Evolutionary conservation across 2,888 invertebrate species (phyloP), one percentile per base, ranked within the genome.

Genomic region (Brenthis hecate): DNA sequence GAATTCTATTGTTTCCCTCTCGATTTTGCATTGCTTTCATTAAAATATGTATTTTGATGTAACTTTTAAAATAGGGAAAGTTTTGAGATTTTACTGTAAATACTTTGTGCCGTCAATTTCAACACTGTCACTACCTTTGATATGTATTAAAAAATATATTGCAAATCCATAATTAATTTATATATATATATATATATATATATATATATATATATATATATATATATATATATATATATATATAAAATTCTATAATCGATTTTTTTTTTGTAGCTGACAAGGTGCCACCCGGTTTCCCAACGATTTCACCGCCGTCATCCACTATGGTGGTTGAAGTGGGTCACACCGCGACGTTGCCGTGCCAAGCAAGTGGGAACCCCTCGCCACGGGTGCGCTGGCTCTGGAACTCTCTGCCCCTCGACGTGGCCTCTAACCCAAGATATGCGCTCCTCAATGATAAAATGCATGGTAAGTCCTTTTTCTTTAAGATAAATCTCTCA

Each of bases 241-340:
- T 19, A 3, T 3, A 28, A 28, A 28, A 28, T 28, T 28, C 28
- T 28, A 0, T 28, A 28, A 28, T 51, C 13, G 28, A 13, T 67
- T 50, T 50, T 56, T 72, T 75, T 78, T 76, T 85, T 82, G 2
- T 87, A 93, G 98, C 95, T 77, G 97, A 97, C 82, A 96, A 97
- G 89, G 94, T 98, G 73, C 99, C 99, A 1, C 94, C 94, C 58
- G 99, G 99, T 48, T 99, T 99, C 91, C 99, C 99, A 58, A 94
- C 95, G 84, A 90, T 93, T 75, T 95, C 96, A 51, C 96, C 97
- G 0, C 96, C 97, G 55, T 98, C 99, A 0, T 95, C 95, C 72
- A 96, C 98, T 69, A 97, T 98, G 93, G 99, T 98, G 65, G 99
- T 99, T 64, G 99, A 99, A 92, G 98, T 98, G 75, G 98, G 98